These are phyloP conservation scores for Phorcus lineatus DNA, from an alignment of 2,888 invertebrate species.

Conservation along the genomic window DNA sequence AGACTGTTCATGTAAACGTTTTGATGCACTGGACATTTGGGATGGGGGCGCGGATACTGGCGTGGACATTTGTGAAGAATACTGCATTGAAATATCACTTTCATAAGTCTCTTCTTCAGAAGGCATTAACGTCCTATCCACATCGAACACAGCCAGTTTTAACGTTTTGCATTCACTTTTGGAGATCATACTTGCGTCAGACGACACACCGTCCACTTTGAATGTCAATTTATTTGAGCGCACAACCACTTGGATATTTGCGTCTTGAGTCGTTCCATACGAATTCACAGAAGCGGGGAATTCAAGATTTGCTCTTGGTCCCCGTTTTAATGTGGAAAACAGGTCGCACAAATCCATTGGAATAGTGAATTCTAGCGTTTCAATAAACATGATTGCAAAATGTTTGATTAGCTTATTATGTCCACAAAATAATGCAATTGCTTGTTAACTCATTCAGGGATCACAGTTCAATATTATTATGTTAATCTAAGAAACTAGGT, in stretches of 20 bases:
- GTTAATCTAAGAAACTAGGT: too few species aligned
- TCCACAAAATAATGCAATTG: too few species aligned
- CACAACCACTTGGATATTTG: neutral
- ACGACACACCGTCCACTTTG: constrained; percentile 17
- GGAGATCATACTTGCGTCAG: constrained; percentile 9
- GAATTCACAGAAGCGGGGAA: constrained; percentile 17
- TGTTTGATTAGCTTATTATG: too few species aligned
- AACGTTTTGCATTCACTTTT: constrained; percentile 18
- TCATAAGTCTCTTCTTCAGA: neutral
- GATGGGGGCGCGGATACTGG: neutral
- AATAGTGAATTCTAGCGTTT: constrained; percentile 15
- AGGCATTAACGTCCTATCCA: constrained; percentile 12
- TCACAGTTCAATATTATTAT: too few species aligned
- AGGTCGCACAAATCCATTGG: constrained; percentile 4
- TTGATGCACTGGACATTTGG: neutral
- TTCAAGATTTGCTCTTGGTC: neutral
- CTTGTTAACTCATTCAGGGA: too few species aligned
- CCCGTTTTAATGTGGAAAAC: neutral
- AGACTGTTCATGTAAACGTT: neutral
- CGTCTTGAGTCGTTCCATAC: constrained; percentile 10
- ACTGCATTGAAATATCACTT: too few species aligned
- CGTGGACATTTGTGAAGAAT: neutral
- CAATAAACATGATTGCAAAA: neutral
- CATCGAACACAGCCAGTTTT: constrained; percentile 18
- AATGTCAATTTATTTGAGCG: constrained; percentile 19